Conservation (phyloP, 2,888 invertebrate species). For the Sacculina carcini region DNA sequence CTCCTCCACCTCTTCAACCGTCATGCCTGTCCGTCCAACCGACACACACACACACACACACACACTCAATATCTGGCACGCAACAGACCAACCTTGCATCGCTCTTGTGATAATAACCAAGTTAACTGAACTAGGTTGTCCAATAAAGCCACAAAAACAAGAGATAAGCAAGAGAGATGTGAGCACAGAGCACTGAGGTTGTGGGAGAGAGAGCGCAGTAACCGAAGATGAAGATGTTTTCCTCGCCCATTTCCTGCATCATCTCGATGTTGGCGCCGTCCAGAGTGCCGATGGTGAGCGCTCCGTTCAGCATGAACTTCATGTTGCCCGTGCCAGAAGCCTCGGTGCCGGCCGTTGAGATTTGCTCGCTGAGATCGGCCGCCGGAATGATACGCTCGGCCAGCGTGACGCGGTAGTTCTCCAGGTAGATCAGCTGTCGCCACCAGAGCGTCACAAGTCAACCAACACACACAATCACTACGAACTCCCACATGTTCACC, state of each 20-base stretch:
- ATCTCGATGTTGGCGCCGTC: conserved; percentile 98
- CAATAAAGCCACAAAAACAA: too few species aligned
- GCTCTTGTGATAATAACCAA: too few species aligned
- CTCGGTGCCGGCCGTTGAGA: conserved; percentile 96
- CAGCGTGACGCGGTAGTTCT: conserved; percentile 90
- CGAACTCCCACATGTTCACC: too few species aligned
- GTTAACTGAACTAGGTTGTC: too few species aligned
- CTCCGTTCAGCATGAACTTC: conserved; percentile 98
- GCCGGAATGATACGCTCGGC: conserved; percentile 98
- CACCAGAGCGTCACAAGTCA: too few species aligned
- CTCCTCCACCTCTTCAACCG: conserved; percentile 51
- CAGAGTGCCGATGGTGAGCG: conserved; percentile 87
- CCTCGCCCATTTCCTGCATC: conserved; percentile 88
- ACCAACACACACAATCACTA: too few species aligned
- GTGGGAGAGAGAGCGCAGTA: too few species aligned
- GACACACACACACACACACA: not conserved
- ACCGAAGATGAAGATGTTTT: conserved; percentile 95
- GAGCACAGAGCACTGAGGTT: too few species aligned
- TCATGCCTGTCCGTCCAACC: conserved; percentile 36
- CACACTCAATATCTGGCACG: too few species aligned
- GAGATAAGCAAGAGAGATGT: too few species aligned
- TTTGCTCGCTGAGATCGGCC: conserved; percentile 92
- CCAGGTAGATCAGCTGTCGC: conserved; percentile 71
- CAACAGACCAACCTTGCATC: too few species aligned
- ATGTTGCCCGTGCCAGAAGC: conserved; percentile 99